Conservation (phyloP, 1,140 invertebrate genomes). For the Bicyclus anynana region DNA sequence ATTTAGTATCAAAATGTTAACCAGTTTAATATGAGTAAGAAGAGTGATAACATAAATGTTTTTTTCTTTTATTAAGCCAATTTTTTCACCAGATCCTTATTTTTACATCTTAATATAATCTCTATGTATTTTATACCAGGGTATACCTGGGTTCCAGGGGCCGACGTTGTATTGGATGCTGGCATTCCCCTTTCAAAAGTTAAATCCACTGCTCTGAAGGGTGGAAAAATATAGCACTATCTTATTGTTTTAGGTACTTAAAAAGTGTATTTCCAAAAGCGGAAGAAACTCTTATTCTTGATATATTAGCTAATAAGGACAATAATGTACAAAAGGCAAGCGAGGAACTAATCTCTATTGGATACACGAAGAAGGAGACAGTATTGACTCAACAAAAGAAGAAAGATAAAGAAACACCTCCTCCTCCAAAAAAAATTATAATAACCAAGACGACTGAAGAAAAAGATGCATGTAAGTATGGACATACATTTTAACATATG, state of each 20-base stretch:
- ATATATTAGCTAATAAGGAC: constrained; percentile 89
- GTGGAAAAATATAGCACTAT: background rate
- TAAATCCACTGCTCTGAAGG: too few relatives aligned
- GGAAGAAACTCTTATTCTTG: constrained; percentile 91
- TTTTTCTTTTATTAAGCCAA: too few relatives aligned
- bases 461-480: constrained; percentile 78
- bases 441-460: constrained; percentile 84
- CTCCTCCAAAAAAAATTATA: constrained; percentile 67
- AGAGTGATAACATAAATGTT: too few relatives aligned
- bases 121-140: too few relatives aligned
- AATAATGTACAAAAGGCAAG: constrained; percentile 93
- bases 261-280: constrained; percentile 95
- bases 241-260: constrained; percentile 83
- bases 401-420: constrained; percentile 74
- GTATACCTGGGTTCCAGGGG: too few relatives aligned
- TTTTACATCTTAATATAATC: too few relatives aligned
- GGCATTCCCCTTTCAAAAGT: too few relatives aligned
- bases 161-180: too few relatives aligned
- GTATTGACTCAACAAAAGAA: constrained; percentile 71
- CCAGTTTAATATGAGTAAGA: too few relatives aligned
- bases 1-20: too few relatives aligned
- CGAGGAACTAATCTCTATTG: constrained; percentile 86
- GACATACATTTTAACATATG: background rate
- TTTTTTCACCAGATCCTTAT: too few relatives aligned
- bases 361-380: constrained; percentile 87